Percentiles rank a stretch among this genome's conserved stretches.
Conservation (phyloP, 2,113 vertebrate genomes). For the Varanus komodoensis region DNA sequence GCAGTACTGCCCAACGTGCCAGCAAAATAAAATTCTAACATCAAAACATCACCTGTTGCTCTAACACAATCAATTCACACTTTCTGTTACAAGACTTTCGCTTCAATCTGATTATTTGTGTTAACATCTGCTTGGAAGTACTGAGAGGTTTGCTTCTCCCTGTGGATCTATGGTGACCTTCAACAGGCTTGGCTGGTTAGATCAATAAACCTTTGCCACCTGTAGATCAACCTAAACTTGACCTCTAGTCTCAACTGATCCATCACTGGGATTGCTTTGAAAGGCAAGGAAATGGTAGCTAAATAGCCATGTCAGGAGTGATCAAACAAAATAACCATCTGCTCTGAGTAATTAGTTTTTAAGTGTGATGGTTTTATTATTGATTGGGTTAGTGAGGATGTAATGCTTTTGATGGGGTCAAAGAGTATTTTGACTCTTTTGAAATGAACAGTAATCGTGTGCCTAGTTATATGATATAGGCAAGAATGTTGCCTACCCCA, state of each 20-base stretch:
- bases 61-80: not conserved
- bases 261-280: conserved; percentile 48
- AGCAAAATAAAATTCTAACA: not conserved
- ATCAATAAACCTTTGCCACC: conserved; percentile 66
- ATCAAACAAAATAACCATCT: conserved; percentile 24
- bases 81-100: not conserved
- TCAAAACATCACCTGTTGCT: conserved; percentile 38
- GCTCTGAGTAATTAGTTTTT: not conserved
- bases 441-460: not conserved
- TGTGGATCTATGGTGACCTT: conserved; percentile 61
- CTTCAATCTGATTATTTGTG: conserved; percentile 54
- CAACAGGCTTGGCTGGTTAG: conserved; percentile 44
- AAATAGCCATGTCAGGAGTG: conserved; percentile 45
- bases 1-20: not conserved
- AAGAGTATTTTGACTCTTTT: not conserved
- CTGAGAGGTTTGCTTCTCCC: conserved; percentile 47
- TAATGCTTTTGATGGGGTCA: not conserved
- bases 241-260: conserved; percentile 68
- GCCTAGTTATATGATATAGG: not conserved
- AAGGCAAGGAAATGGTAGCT: not conserved
- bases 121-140: conserved; percentile 52
- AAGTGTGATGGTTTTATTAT: conserved; percentile 11
- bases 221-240: conserved; percentile 77
- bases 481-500: not conserved
- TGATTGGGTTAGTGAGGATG: not conserved